These are phyloP conservation scores for Saturnia pavonia DNA, from an alignment of 2,888 invertebrate species.

Conservation along the genomic window DNA sequence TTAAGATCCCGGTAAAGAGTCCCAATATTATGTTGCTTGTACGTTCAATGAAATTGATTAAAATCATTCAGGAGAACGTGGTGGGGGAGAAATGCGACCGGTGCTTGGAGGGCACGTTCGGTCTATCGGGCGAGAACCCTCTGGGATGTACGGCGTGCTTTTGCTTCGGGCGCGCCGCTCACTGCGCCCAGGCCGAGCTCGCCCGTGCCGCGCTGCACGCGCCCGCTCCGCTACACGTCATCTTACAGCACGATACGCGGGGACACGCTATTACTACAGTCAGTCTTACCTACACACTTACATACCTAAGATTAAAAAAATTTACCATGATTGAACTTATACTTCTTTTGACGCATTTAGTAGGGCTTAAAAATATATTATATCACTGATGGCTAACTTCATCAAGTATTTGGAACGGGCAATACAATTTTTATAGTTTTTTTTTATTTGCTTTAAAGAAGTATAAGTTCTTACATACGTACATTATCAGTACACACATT, in stretches of 20 bases:
- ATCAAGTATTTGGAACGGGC: no score
- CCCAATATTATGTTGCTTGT: no score
- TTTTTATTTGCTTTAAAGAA: no score
- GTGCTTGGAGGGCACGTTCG: slow-evolving; percentile 94
- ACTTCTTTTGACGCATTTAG: no score
- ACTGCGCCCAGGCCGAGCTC: slow-evolving; percentile 90
- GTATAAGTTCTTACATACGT: no score
- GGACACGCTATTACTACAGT: slow-evolving; percentile 49
- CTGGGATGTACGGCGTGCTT: slow-evolving; percentile 97
- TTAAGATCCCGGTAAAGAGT: no score
- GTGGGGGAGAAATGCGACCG: slow-evolving; percentile 91
- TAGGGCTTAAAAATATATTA: no score
- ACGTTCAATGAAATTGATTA: no score
- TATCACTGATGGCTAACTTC: no score
- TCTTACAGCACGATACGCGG: slow-evolving; percentile 43
- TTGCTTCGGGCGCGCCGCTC: slow-evolving; percentile 94
- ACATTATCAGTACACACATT: no score
- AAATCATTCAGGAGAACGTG: slow-evolving; percentile 85
- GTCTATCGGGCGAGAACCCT: slow-evolving; percentile 88
- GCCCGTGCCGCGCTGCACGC: slow-evolving; percentile 91
- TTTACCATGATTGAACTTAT: no score
- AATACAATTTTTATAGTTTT: no score
- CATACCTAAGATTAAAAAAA: neutral
- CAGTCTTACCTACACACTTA: slow-evolving; percentile 25
- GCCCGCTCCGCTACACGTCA: slow-evolving; percentile 78